Percentiles rank a stretch among this genome's conserved stretches.
phyloP scores from a whole-genome alignment of 2,888 invertebrate species.

The Drosophila nr. perissopoda region DNA sequence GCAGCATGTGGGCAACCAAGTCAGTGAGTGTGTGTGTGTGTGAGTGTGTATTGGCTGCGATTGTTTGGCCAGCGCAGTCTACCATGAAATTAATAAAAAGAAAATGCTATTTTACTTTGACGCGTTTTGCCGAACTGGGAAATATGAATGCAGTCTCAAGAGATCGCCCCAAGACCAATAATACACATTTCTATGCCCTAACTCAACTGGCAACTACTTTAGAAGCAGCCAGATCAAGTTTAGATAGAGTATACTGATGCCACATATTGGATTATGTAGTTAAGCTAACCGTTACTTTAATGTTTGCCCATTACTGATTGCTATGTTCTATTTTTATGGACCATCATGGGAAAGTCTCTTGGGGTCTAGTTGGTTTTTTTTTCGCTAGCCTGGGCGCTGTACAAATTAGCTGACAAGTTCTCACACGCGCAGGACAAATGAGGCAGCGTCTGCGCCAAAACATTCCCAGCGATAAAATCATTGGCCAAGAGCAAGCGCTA shows the following conservation, averaged over 20 bases:
- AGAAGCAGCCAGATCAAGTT: not conserved
- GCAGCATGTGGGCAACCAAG: conserved; percentile 19
- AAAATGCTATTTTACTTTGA: conserved; percentile 55
- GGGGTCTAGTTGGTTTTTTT: conserved; percentile 3
- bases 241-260: conserved; percentile 5
- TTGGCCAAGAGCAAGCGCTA: conserved; percentile 21
- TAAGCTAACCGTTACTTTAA: conserved; percentile 22
- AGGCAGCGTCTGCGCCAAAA: conserved; percentile 52
- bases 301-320: conserved; percentile 13
- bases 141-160: conserved; percentile 50
- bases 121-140: conserved; percentile 54
- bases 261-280: not conserved
- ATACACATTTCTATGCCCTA: conserved; percentile 19
- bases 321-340: conserved; percentile 3
- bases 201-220: not conserved
- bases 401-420: conserved; percentile 60
- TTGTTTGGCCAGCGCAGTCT: conserved; percentile 79
- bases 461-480: conserved; percentile 63
- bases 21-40: conserved; percentile 3
- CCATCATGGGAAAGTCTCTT: conserved; percentile 12
- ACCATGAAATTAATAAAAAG: conserved; percentile 83
- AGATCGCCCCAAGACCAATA: conserved; percentile 14
- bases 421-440: conserved; percentile 63
- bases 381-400: conserved; percentile 9
- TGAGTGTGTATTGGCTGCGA: conserved; percentile 17